phyloP scores from a whole-genome alignment of 2,888 invertebrate genomes.

The Pardosa pseudoannulata region DNA sequence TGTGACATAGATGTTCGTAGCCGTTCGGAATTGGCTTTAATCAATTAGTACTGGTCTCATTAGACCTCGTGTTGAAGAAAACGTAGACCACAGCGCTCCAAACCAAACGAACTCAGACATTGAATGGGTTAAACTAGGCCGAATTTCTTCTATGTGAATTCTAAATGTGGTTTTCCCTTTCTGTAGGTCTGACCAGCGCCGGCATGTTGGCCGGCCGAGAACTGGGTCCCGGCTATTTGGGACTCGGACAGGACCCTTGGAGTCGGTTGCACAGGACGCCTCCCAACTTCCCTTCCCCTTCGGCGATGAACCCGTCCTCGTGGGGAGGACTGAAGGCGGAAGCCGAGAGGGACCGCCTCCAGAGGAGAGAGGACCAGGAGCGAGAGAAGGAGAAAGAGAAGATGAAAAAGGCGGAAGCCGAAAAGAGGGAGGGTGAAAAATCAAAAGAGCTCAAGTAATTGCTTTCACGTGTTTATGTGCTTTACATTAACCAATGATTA shows the following conservation, averaged over 20 bases:
- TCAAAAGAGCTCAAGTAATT: slow-evolving; percentile 48
- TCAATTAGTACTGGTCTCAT: too few species aligned
- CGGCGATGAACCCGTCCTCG: slow-evolving; percentile 38
- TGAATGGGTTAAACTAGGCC: too few species aligned
- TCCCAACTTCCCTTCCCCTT: slow-evolving; percentile 65
- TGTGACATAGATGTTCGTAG: too few species aligned
- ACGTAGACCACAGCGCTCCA: too few species aligned
- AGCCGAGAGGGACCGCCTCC: slow-evolving; percentile 78
- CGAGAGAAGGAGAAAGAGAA: slow-evolving; percentile 79
- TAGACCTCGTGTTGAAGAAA: too few species aligned
- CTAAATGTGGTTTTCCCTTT: too few species aligned
- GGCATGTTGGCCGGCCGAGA: slow-evolving; percentile 55
- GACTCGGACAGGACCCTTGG: slow-evolving; percentile 64
- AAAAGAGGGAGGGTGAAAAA: slow-evolving; percentile 77
- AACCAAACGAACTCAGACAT: too few species aligned
- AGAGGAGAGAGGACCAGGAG: slow-evolving; percentile 80
- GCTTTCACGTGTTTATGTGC: too few species aligned
- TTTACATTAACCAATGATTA: too few species aligned
- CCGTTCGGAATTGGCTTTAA: too few species aligned
- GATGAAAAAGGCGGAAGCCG: slow-evolving; percentile 75
- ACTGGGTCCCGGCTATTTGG: slow-evolving; percentile 39
- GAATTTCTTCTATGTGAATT: too few species aligned
- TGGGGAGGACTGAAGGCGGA: slow-evolving; percentile 74
- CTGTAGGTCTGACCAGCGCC: slow-evolving; percentile 36
- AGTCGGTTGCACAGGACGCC: slow-evolving; percentile 74